Percentiles rank a stretch among this genome's conserved stretches.
Conservation (phyloP, 2,888 invertebrate species). For the Atethmia centrago region DNA sequence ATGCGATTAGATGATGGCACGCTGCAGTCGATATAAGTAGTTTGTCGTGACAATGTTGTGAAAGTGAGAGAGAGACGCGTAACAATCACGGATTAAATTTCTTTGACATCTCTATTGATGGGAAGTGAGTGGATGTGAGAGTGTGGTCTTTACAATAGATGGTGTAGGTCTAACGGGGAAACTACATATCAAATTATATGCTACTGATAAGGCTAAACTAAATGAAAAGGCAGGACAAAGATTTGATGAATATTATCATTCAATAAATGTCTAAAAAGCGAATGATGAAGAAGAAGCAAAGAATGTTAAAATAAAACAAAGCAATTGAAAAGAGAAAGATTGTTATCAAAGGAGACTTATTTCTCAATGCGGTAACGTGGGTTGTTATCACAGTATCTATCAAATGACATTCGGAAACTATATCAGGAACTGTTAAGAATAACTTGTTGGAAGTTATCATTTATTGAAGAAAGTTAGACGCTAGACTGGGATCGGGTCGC, state of each 20-base stretch:
- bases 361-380: background rate
- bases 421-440: background rate
- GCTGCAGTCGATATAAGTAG: slow-evolving; percentile 50
- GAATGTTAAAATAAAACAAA: background rate
- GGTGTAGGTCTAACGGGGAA: slow-evolving; percentile 10
- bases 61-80: slow-evolving; percentile 56
- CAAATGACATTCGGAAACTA: slow-evolving; percentile 16
- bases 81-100: slow-evolving; percentile 46
- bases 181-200: background rate
- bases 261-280: background rate
- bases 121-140: slow-evolving; percentile 41
- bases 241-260: background rate
- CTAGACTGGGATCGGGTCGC: background rate
- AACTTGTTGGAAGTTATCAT: background rate
- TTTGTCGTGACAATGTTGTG: slow-evolving; percentile 64
- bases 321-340: background rate
- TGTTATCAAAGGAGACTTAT: slow-evolving; percentile 12
- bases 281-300: background rate
- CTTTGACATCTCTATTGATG: slow-evolving; percentile 56
- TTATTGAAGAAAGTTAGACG: slow-evolving; percentile 7
- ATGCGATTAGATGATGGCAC: slow-evolving; percentile 58
- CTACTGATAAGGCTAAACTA: background rate
- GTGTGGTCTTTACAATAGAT: slow-evolving; percentile 19
- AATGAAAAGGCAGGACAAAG: background rate
- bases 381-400: slow-evolving; percentile 11